Base-by-base conservation (phyloP, 2,797 vertebrate species). In the Pseudomugil tenellus region DNA sequence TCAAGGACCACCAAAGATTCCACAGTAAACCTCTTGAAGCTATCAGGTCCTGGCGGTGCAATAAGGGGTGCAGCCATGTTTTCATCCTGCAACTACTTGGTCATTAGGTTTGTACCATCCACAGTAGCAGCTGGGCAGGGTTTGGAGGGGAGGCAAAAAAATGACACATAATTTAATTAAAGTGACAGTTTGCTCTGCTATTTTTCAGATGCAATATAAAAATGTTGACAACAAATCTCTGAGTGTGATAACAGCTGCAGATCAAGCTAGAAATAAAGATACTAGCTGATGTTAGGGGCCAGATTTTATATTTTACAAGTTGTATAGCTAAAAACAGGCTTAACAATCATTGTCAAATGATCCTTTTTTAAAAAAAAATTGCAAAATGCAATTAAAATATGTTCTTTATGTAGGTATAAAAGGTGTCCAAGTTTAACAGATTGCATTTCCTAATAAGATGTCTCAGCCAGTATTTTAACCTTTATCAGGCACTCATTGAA, bases 11-110 rank as follows among this genome's bases (percentile, higher is more conserved):
- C 96, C 96, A 99, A 94, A 39, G 97, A 97, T 94, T 99, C 98
- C 67, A 91, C 85, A 77, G 95, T 98, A 93, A 99, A 98, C 87
- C 94, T 94, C 87, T 94, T 97, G 92, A 97, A 98, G 93, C 98
- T 98, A 89, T 96, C 89, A 93, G 98, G 98, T 96, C 98, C 98
- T 89, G 98, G 98, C 90, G 98, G 96, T 98, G 96, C 96, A 58
- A 97, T 84, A 96, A 98, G 94, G 94, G 94, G 96, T 63, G 95
- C 96, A 95, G 98, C 98, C 98, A 99, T 99, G 96, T 99, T 99
- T 96, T 98, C 98, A 99, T 99, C 97, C 97, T 99, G 98, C 96
- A 98, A 95, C 96, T 94, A 94, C 95, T 88, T 90, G 87, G 89
- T 88, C 93, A 92, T 95, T 95, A 93, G 92, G 91, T 94, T 90